Conservation (phyloP, 1,140 invertebrate genomes). For the Brachionus sp. region DNA sequence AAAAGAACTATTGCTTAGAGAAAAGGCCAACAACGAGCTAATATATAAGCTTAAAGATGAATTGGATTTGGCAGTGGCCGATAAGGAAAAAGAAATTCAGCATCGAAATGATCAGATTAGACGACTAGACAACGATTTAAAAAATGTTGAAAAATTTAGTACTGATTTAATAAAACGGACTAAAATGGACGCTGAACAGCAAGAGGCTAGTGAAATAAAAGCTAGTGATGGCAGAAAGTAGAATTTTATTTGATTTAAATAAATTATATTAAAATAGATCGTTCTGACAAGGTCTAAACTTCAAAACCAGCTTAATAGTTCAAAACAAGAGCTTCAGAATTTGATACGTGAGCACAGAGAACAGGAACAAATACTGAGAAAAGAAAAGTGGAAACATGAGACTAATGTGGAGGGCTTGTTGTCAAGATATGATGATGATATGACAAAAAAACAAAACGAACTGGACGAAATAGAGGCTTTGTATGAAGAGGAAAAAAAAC, state of each 20-base stretch:
- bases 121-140: slow-evolving; percentile 25
- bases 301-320: slow-evolving; percentile 11
- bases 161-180: slow-evolving; percentile 36
- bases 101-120: slow-evolving; percentile 39
- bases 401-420: slow-evolving; percentile 16
- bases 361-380: slow-evolving; percentile 16
- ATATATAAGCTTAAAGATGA: slow-evolving; percentile 33
- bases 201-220: slow-evolving; percentile 34
- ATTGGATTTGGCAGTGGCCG: neutral
- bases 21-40: slow-evolving; percentile 10
- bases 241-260: neutral
- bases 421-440: slow-evolving; percentile 32
- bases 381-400: slow-evolving; percentile 45
- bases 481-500: slow-evolving; percentile 42
- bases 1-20: slow-evolving; percentile 33
- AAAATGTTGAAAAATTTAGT: slow-evolving; percentile 43
- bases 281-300: neutral
- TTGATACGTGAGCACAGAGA: neutral
- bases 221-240: slow-evolving; percentile 41
- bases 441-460: slow-evolving; percentile 45
- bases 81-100: slow-evolving; percentile 45
- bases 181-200: slow-evolving; percentile 42
- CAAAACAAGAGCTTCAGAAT: slow-evolving; percentile 19
- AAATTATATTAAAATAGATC: neutral
- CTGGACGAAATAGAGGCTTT: slow-evolving; percentile 38